A percentile compares a stretch with the other conserved stretches of the same genome.
These are phyloP conservation scores for Lagenorhynchus albirostris DNA, from an alignment of 2,113 vertebrate species.

Conservation along the genomic window DNA sequence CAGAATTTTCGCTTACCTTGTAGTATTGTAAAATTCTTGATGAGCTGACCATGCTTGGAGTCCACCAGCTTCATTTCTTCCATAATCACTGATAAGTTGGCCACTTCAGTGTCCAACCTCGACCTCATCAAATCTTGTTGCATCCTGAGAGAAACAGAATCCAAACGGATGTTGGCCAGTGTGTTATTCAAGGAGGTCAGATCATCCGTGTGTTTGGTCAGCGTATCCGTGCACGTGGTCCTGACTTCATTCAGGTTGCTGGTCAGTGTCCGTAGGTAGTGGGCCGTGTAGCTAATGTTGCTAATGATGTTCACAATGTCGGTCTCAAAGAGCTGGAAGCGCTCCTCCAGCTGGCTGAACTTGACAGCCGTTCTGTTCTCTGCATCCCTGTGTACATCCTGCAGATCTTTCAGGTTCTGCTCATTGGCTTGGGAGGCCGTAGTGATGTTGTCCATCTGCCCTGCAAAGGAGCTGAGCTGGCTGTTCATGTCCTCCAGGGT, in stretches of 20 bases:
- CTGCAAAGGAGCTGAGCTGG: slow-evolving; percentile 87
- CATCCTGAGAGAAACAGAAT: slow-evolving; percentile 85
- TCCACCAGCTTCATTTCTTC: slow-evolving; percentile 99
- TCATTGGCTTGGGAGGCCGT: slow-evolving; percentile 88
- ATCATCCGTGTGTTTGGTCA: slow-evolving; percentile 92
- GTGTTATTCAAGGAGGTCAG: slow-evolving; percentile 90
- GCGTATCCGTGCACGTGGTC: slow-evolving; percentile 89
- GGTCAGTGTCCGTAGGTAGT: slow-evolving; percentile 92
- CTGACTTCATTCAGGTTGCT: slow-evolving; percentile 91
- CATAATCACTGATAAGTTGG: slow-evolving; percentile 93
- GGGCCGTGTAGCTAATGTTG: slow-evolving; percentile 94
- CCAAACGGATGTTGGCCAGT: slow-evolving; percentile 86
- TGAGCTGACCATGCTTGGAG: slow-evolving; percentile 95
- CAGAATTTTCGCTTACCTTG: slow-evolving; percentile 85
- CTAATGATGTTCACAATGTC: slow-evolving; percentile 91
- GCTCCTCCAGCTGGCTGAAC: slow-evolving; percentile 89
- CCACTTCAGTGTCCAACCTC: slow-evolving; percentile 93
- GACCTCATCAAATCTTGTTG: slow-evolving; percentile 92
- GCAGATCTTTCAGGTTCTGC: slow-evolving; percentile 91
- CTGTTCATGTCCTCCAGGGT: slow-evolving; percentile 91
- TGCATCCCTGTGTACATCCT: slow-evolving; percentile 90
- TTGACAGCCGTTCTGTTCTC: slow-evolving; percentile 88
- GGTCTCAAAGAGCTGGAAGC: slow-evolving; percentile 89
- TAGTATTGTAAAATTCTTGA: slow-evolving; percentile 97
- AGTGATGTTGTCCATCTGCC: slow-evolving; percentile 92